Evolutionary conservation across 35 echinoderm and acorn worm genomes (phyloP), one percentile per base, ranked within the genome.

Genomic region (Lytechinus variegatus): DNA sequence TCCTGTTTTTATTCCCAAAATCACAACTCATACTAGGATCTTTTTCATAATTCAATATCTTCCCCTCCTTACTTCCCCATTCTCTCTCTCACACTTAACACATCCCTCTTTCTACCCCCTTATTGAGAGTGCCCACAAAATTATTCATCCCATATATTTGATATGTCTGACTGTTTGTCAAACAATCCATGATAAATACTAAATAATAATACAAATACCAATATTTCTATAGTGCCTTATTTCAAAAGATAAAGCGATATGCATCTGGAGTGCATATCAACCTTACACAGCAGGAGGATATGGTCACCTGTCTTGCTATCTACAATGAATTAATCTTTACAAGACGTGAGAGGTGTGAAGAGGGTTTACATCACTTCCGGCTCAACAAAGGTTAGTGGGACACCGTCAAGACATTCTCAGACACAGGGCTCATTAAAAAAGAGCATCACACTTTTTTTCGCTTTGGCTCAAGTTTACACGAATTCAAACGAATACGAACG

Each of bases 271-370:
- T 79, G 16, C n/a, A 3, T 79, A 79, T 79, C 16, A 79, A 24
- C 66, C 66, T 79, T 24, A 5, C 13, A 33, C 28, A 33, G 28
- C 33, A 44, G 33, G 33, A 44, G 33, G 33, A 44, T 89, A 52
- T 12, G 9, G 88, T 44, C 88, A 90, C 88, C 88, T 90, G 88
- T 16, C 52, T 8, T 90, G 24, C 27, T 52, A 90, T 90, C 52
- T 90, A 90, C 28, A 52, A 19, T 90, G 88, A 90, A 90, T 90
- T 90, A 90, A 90, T 52, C 88, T 54, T 14, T 52, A 90, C 88
- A 90, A 90, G 88, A 90, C 1, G 52, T 3, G 88, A 90, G 13
- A 90, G 88, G 88, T 52, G 88, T 19, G 28, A 90, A 90, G 88
- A 90, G 14, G 29, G 16, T 79, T 79, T 79, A 24, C 66, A 79